Evolutionary conservation across 2,113 vertebrate species (phyloP), one percentile per base, ranked within the genome.

Genomic region (Etheostoma spectabile): DNA sequence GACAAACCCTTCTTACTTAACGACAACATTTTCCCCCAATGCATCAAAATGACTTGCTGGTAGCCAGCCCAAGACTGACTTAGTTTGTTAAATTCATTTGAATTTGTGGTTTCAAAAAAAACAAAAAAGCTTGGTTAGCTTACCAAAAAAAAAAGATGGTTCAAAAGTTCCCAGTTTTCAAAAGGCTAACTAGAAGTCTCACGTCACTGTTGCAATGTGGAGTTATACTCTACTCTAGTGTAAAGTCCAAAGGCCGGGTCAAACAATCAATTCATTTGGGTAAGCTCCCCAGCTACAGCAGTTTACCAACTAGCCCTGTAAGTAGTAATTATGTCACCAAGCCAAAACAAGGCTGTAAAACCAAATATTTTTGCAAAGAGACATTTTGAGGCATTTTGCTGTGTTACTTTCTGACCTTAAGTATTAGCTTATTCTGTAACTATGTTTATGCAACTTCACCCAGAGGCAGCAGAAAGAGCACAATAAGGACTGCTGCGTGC

Each of bases 131-230:
- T 45, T 22, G 5, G 18, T 64, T 18, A 63, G 51, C 24, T 18
- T 18, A 64, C 57, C 62, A 69, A 68, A 76, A 73, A 68, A 70
- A 72, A 63, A 56, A 64, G 13, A 7, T 8, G 60, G 73, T 80
- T 83, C n/a, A 82, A 80, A 83, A 72, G 82, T 85, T 80, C 19
- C 18, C 19, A 38, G 55, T 35, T 14, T 53, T 4, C 5, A 51
- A 11, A 19, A 35, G 19, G 1, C 18, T 21, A 35, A 61, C 45
- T 6, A 62, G 33, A 42, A 45, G 59, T 27, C n/a, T 52, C n/a
- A 16, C 0, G 16, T 27, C n/a, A 53, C 46, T 15, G 19, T 12
- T 51, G 52, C 5, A 33, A 33, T 35, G 10, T 4, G 27, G 15
- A 38, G 30, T 53, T 67, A 33, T 35, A 35, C 27, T 24, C 12